These are phyloP conservation scores for Dryoscopus gambensis DNA, from an alignment of 2,113 vertebrate genomes.

Conservation along the genomic window DNA sequence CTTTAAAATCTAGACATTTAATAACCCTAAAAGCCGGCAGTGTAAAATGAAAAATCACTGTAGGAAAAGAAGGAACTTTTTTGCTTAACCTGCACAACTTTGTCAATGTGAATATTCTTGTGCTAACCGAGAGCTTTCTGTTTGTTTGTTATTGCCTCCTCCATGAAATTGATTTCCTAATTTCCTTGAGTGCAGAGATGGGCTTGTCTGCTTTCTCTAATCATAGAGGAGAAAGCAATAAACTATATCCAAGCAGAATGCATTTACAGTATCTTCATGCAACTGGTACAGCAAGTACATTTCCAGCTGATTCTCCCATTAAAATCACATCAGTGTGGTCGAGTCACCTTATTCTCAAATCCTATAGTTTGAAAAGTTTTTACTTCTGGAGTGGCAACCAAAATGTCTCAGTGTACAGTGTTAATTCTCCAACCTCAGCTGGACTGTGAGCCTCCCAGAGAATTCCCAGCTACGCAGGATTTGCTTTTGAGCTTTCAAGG, in stretches of 20 bases:
- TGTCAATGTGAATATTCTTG: neutral
- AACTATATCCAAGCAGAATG: neutral
- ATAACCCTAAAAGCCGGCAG: conserved; percentile 50
- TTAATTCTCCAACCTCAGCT: neutral
- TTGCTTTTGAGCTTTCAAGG: neutral
- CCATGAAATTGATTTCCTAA: conserved; percentile 5
- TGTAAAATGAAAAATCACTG: conserved; percentile 32
- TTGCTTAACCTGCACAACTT: conserved; percentile 35
- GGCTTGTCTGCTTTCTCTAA: neutral
- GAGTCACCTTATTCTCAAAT: neutral
- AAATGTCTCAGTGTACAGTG: neutral
- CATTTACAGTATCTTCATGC: neutral
- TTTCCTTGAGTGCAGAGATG: conserved; percentile 35
- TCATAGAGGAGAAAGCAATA: neutral
- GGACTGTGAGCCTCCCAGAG: neutral
- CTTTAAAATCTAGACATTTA: conserved; percentile 34
- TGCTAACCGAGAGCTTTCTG: neutral
- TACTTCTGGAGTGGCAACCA: neutral
- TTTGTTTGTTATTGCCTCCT: conserved; percentile 4
- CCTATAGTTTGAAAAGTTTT: neutral
- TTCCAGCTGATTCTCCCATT: neutral
- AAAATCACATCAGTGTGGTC: neutral
- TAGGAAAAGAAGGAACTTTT: neutral
- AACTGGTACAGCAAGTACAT: neutral
- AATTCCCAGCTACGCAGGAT: neutral